phyloP scores from a whole-genome alignment of 2,888 invertebrate species.

The Idaea aversata region DNA sequence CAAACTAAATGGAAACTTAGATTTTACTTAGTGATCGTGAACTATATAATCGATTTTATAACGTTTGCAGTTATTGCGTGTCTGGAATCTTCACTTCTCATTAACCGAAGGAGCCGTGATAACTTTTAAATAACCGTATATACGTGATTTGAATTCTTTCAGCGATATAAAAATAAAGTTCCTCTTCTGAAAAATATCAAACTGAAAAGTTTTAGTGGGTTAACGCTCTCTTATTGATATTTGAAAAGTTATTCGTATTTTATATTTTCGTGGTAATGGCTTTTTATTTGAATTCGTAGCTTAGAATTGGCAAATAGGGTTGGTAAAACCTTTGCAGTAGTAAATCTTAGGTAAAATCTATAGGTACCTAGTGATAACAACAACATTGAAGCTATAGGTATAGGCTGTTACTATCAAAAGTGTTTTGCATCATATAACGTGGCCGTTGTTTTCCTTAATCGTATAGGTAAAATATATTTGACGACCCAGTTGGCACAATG shows the following conservation, averaged over 20 bases:
- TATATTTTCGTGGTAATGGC: not conserved
- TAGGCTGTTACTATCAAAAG: not conserved
- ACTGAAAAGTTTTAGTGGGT: not conserved
- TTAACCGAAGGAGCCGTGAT: conserved; percentile 14
- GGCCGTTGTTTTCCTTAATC: not conserved
- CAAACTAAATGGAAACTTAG: conserved; percentile 6
- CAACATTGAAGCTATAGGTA: not conserved
- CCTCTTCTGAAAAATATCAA: conserved; percentile 4
- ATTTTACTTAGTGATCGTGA: not conserved
- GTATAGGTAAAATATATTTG: no score
- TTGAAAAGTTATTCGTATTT: not conserved
- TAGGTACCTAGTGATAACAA: not conserved
- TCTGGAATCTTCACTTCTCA: conserved; percentile 14
- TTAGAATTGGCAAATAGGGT: not conserved
- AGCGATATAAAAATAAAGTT: conserved; percentile 6
- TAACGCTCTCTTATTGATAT: not conserved
- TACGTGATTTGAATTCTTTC: conserved; percentile 16
- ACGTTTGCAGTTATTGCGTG: conserved; percentile 18
- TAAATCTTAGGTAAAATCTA: not conserved
- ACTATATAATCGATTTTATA: conserved; percentile 8
- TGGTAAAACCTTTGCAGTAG: not conserved
- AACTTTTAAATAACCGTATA: conserved; percentile 16
- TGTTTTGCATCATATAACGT: not conserved
- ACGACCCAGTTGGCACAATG: no score
- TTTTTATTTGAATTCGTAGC: not conserved